Evolutionary conservation across 2,797 vertebrate species (phyloP).

Genomic region (Rhodeus uyekii): DNA sequence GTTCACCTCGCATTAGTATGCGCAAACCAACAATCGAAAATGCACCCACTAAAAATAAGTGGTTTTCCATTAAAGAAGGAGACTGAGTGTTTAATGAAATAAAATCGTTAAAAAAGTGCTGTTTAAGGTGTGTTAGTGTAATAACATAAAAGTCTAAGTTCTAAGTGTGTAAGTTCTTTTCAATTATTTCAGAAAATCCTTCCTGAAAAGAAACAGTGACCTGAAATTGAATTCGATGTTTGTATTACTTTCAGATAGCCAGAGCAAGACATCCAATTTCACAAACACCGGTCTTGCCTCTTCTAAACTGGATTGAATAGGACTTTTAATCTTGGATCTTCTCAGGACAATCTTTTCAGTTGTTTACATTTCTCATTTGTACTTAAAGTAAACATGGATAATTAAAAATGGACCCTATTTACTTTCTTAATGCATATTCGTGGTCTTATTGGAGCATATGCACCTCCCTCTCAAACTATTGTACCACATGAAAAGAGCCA

Average conservation of each 20-base stretch:
- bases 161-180: constrained; percentile 22
- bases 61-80: constrained; percentile 20
- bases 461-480: not conserved
- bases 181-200: constrained; percentile 34
- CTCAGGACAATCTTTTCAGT: not conserved
- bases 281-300: not conserved
- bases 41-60: not conserved
- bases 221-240: constrained; percentile 42
- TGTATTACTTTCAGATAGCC: constrained; percentile 42
- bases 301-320: not conserved
- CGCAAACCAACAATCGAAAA: not conserved
- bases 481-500: constrained; percentile 12
- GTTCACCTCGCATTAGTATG: too few relatives aligned
- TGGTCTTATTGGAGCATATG: not conserved
- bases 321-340: not conserved
- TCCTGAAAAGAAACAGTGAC: constrained; percentile 24
- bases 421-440: not conserved
- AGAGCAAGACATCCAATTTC: constrained; percentile 40
- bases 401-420: not conserved
- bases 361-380: not conserved
- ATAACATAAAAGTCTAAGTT: too few relatives aligned
- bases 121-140: constrained; percentile 19
- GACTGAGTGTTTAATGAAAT: constrained; percentile 13
- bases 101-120: constrained; percentile 19
- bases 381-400: not conserved